Base-by-base conservation (phyloP, 1,140 invertebrate species). In the Andricus grossulariae region DNA sequence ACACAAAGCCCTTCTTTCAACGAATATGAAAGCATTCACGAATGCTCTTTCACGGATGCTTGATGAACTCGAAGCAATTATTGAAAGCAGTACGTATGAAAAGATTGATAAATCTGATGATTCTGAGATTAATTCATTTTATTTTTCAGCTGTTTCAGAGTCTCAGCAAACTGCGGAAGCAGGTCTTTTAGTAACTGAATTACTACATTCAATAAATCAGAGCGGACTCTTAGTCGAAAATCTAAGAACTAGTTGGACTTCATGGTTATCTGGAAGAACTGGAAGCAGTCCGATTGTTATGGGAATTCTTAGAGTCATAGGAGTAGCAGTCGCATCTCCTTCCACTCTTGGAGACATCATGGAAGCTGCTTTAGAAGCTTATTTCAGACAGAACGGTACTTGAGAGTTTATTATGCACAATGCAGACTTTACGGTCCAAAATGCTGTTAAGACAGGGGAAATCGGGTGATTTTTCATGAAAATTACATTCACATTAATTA, bases 21-120 rank as follows among this genome's bases (percentile, higher is more conserved):
- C 89, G 12, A 92, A 93, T 81, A 84, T 88, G n/a, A 91, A 92
- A 75, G 88, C 91, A n/a, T 92, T 95, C 57, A 91, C 90, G 50
- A 90, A 83, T 55, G 89, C 93, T 8, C 86, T 95, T 45, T 88
- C 91, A 5, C 91, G 91, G 73, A 92, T 95, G 84, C 83, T 94
- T 15, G 92, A 94, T 66, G 93, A 95, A 80, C 92, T 94, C 83
- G 94, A 94, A 86, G 88, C 87, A 6, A 91, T 94, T 12, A 92
- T 94, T 73, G 87, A 86, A 7, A 91, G 90, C 80, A 93, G 94
- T 94, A 84, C 91, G 90, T 90, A 57, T 16, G 39, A 71, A 21
- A 21, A 66, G 15, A 39, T 50, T 60, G 49, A 73, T 60, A 54
- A 32, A 45, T 15, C 32, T 1, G 39, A 75, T 57, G 15, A 39